Percentiles rank a stretch among this genome's conserved stretches.
These are phyloP conservation scores for Delphinapterus leucas DNA, from an alignment of 2,113 vertebrate genomes.

Conservation along the genomic window DNA sequence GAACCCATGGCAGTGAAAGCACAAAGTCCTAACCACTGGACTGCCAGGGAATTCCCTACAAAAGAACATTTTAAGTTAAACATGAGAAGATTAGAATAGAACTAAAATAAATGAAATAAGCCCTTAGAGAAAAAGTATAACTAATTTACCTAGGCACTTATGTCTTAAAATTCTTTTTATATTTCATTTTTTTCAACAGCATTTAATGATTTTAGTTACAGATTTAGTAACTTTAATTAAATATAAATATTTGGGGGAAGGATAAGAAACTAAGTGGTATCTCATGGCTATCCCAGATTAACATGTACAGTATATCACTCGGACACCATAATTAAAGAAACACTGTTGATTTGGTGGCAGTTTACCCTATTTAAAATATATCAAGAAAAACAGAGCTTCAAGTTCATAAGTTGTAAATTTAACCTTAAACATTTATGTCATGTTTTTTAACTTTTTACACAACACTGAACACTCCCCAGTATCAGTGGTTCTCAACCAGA, in stretches of 20 bases:
- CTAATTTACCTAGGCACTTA: background rate
- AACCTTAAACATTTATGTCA: background rate
- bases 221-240: conserved; percentile 29
- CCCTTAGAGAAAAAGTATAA: background rate
- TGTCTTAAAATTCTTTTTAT: background rate
- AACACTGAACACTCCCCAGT: background rate
- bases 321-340: conserved; percentile 2
- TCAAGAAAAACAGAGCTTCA: background rate
- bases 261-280: conserved; percentile 16
- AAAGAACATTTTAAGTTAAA: conserved; percentile 15
- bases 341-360: background rate
- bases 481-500: background rate
- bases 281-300: background rate
- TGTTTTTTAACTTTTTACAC: background rate
- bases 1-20: background rate
- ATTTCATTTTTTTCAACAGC: background rate
- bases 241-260: background rate
- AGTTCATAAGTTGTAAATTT: background rate
- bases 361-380: background rate
- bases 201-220: conserved; percentile 4
- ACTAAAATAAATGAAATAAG: conserved; percentile 27
- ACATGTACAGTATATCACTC: background rate
- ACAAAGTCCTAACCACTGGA: background rate
- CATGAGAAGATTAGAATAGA: background rate
- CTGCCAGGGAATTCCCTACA: background rate